Conservation (phyloP, 2,797 vertebrate genomes). For the Heliangelus exortis region DNA sequence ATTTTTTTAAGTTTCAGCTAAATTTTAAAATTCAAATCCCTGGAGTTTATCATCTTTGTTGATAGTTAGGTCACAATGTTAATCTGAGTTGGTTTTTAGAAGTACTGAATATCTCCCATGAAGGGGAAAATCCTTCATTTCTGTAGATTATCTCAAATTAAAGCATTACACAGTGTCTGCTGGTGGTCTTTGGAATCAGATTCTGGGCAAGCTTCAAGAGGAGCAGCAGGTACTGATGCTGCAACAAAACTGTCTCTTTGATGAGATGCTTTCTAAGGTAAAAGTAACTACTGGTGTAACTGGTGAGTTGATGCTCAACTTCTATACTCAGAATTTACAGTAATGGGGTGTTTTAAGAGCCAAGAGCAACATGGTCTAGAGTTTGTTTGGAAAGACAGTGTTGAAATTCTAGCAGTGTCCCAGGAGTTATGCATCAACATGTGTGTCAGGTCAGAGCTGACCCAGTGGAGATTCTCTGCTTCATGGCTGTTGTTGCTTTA, state of each 20-base stretch:
- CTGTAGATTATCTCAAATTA: neutral
- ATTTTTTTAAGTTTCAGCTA: neutral
- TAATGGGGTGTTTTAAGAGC: neutral
- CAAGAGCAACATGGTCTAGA: neutral
- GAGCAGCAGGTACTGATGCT: neutral
- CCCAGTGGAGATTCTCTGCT: neutral
- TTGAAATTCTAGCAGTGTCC: neutral
- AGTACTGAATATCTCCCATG: neutral
- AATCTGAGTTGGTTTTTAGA: neutral
- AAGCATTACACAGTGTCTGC: neutral
- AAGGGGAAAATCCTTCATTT: neutral
- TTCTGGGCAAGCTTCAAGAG: neutral
- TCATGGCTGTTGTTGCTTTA: neutral
- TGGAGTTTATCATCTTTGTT: neutral
- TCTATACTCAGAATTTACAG: neutral
- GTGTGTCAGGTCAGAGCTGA: neutral
- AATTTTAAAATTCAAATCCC: neutral
- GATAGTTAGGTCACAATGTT: neutral
- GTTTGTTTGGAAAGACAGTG: neutral
- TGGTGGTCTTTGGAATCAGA: neutral
- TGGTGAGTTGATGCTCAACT: neutral
- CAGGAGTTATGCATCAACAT: neutral
- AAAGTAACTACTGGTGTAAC: neutral
- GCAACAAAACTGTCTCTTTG: neutral
- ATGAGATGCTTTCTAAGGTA: neutral